Percentiles rank a stretch among this genome's conserved stretches.
Conservation (phyloP, 2,113 vertebrate species). For the Oreotrochilus melanogaster region DNA sequence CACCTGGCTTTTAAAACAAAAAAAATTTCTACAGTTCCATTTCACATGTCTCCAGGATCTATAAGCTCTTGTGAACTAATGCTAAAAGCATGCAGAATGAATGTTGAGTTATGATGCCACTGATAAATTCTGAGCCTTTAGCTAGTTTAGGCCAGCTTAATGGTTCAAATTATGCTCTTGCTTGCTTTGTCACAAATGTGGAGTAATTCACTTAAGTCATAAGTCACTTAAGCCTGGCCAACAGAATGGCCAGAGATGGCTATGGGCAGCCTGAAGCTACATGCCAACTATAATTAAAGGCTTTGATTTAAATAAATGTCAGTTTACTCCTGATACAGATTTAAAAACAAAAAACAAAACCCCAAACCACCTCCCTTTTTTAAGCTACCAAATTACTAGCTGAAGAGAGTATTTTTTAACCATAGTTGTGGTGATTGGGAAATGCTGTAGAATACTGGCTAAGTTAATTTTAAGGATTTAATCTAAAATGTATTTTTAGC, state of each 20-base stretch:
- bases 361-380: not conserved
- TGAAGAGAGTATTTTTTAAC: not conserved
- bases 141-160: not conserved
- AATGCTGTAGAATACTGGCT: not conserved
- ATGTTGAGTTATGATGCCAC: not conserved
- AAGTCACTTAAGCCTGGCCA: too few species aligned
- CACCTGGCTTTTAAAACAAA: not conserved
- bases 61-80: not conserved
- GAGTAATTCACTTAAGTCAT: not conserved
- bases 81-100: not conserved
- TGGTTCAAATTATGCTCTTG: not conserved
- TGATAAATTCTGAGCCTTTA: not conserved
- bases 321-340: not conserved
- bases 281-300: constrained; percentile 23
- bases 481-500: not conserved
- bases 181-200: not conserved
- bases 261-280: not conserved
- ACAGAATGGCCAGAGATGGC: constrained; percentile 20
- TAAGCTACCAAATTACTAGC: constrained; percentile 12
- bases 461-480: not conserved
- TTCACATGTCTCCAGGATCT: not conserved
- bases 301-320: constrained; percentile 19
- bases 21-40: not conserved
- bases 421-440: not conserved
- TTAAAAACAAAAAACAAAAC: not conserved